Evolutionary conservation across 1,140 invertebrate genomes (phyloP).

Genomic region (Hirudo medicinalis): DNA sequence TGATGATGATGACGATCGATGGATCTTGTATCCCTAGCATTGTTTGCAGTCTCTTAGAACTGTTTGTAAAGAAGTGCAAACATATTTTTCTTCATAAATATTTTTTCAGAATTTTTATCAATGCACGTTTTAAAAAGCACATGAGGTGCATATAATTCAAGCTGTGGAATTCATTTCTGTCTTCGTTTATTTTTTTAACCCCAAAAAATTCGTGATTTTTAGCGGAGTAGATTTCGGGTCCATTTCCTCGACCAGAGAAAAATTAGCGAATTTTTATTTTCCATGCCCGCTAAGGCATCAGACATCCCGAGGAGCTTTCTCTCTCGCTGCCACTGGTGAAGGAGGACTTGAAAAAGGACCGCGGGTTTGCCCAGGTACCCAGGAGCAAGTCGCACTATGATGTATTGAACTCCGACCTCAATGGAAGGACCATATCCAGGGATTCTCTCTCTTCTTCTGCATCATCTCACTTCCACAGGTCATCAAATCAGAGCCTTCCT

Average conservation of each 20-base stretch:
- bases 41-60: too few relatives aligned
- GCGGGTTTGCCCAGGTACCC: constrained; percentile 16
- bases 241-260: background rate
- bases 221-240: background rate
- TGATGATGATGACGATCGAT: too few relatives aligned
- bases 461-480: background rate
- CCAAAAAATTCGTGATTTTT: too few relatives aligned
- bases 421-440: background rate
- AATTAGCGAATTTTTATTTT: too few relatives aligned
- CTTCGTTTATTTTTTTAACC: too few relatives aligned
- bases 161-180: too few relatives aligned
- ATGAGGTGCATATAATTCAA: too few relatives aligned
- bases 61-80: too few relatives aligned
- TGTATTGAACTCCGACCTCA: background rate
- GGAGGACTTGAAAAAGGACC: constrained; percentile 37
- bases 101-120: too few relatives aligned
- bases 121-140: too few relatives aligned
- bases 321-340: constrained; percentile 50
- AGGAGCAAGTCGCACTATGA: background rate
- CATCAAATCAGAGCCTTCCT: background rate
- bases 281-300: constrained; percentile 55
- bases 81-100: too few relatives aligned
- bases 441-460: background rate
- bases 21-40: too few relatives aligned
- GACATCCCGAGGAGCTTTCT: constrained; percentile 92